Evolutionary conservation across 1,140 invertebrate species (phyloP), one percentile per base, ranked within the genome.

Genomic region (Tetramorium alpestre): DNA sequence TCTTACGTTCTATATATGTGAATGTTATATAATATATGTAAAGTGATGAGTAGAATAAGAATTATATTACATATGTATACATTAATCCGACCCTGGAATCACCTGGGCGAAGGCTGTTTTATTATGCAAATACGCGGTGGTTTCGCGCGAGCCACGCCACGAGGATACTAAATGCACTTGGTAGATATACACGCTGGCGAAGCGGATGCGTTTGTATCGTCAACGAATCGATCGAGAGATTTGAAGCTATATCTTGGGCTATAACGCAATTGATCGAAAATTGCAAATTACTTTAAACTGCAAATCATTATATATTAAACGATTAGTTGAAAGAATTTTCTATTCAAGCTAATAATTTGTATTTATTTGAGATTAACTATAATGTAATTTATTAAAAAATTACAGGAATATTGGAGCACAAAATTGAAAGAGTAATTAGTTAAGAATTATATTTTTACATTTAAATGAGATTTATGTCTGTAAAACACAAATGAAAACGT

Each of bases 121-220:
- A 93, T 93, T 92, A 93, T 93, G 92, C 91, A 93, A 93, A 93
- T 93, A 89, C 90, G 89, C 77, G 28, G 87, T 72, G 88, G 90
- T 90, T 90, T 89, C 88, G 85, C 88, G 89, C 78, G 85, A 82
- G 87, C 87, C 88, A 78, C 77, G 87, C 82, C 73, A 70, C 85
- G 89, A 87, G 49, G 64, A 65, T 75, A 75, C 87, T 88, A 86
- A 89, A 89, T 86, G 78, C 90, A 87, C 60, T 56, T 87, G 85
- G 72, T 80, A 69, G 84, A 82, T 85, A 54, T 76, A 81, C 78
- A 81, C 38, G 22, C 70, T 54, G 49, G 25, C 78, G 22, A 44
- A 56, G 75, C 75, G 47, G 49, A 81, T 69, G 77, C 62, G 78
- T 81, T 56, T 38, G 25, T 58, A 81, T 81, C 77, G 62, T 60